Conservation (phyloP, 2,113 vertebrate species). For the Callopanchax toddi region DNA sequence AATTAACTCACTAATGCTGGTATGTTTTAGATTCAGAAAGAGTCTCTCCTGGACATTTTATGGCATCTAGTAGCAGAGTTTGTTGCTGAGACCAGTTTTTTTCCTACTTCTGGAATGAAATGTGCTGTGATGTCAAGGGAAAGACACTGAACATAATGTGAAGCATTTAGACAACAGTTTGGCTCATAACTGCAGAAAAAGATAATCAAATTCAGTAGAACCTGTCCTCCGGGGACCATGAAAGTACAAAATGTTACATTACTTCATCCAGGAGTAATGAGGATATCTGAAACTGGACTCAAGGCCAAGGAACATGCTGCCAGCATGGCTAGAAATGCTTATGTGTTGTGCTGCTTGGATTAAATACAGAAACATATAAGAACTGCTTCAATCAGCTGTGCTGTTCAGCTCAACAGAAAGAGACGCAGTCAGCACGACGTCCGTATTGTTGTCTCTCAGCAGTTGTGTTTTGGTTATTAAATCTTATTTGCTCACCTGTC, state of each 20-base stretch:
- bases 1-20: no score
- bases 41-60: no score
- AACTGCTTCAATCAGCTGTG: background rate
- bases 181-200: background rate
- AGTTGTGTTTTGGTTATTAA: constrained; percentile 19
- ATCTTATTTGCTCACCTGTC: constrained; percentile 21
- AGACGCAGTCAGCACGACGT: background rate
- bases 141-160: no score
- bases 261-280: background rate
- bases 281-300: background rate
- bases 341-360: background rate
- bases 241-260: background rate
- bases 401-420: background rate
- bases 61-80: no score
- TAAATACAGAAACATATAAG: background rate
- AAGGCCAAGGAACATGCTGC: background rate
- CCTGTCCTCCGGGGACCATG: background rate
- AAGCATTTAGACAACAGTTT: background rate
- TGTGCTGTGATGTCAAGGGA: no score
- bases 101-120: no score
- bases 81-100: no score
- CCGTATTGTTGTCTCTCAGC: constrained; percentile 7
- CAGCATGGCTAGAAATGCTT: constrained; percentile 6
- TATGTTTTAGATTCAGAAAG: no score
- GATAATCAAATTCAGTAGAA: background rate